Base-by-base conservation (phyloP, 2,113 vertebrate species). In the Podarcis muralis region DNA sequence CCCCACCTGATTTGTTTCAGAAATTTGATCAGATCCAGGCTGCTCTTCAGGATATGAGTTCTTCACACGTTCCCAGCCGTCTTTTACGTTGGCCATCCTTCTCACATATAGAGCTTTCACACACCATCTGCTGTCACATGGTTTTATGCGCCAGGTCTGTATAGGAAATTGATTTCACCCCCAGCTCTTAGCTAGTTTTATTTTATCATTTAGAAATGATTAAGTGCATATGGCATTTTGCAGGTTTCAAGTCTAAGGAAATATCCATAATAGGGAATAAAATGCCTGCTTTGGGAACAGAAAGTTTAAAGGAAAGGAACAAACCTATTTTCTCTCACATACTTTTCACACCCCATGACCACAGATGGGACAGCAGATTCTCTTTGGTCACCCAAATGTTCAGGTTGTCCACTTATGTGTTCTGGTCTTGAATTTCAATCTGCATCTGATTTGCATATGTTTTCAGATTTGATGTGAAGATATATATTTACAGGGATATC, bases 61-160 rank as follows among this genome's bases (percentile, higher is more conserved):
- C 89, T 88, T 62, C 83, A 77, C 68, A 91, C 30, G 23, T 90
- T 90, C 90, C 66, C 65, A 43, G n/a, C 85, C 88, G 48, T 91
- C 8, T 59, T 93, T 89, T 89, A 83, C 72, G 40, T 71, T 83
- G 86, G 79, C 87, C 81, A 37, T 92, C 40, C 83, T 94, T 86
- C 84, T 92, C 74, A 87, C 89, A 93, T 37, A 75, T 3, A 91
- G 40, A 92, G 78, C 89, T 95, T 95, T 95, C 93, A 92, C 93
- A 90, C 84, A 91, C 88, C 90, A 92, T 91, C 87, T 95, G 40
- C 94, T 87, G 84, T 93, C 89, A 91, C 88, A 92, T 80, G 85
- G 76, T 84, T 87, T 22, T 88, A 81, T 62, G 74, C 83, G 68
- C 93, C 88, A 92, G 92, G 89, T 86, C 90, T 87, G 85, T 80